Evolutionary conservation across 2,113 vertebrate genomes (phyloP), one percentile per base, ranked within the genome.

Genomic region (Piaya cayana): DNA sequence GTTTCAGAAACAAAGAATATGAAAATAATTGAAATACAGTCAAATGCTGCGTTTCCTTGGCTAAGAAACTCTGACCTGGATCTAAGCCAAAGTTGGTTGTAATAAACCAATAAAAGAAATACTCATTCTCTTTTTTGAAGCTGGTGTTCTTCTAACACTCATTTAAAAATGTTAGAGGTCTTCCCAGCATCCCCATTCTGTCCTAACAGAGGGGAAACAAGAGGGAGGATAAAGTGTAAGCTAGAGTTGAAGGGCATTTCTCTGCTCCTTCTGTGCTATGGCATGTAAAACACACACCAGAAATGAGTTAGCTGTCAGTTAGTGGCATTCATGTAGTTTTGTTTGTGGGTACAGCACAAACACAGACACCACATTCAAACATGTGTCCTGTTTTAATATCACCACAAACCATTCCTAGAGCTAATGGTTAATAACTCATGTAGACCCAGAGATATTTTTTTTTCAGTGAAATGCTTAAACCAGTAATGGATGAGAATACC

Each of bases 281-380:
- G 95, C 91, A 96, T 96, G 92, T 90, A 97, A 97, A 97, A 96
- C 52, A 84, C 81, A 92, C 96, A 95, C 77, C 65, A 91, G 86
- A 97, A 97, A 90, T 39, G 68, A 95, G 85, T 93, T 89, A 97
- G 95, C 95, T 96, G 94, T 96, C 95, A 97, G 96, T 96, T 92
- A 96, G 95, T 93, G 91, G 96, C 94, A 91, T 94, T 95, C 93
- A 86, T 20, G 58, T 52, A 95, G 90, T 96, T 98, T 97, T 98
- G 97, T 97, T 97, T 97, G 97, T 94, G 96, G 95, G 97, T 92
- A 97, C 96, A 98, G 97, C 90, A 88, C 77, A 98, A 97, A 97
- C 95, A 97, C 88, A 90, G 93, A 90, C 97, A 98, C 94, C 97
- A 86, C 95, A 97, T 74, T 97, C 95, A 97, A 97, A 97, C 90